Evolutionary conservation across 2,888 invertebrate genomes (phyloP).

Genomic region (Nipponacmea schrenckii): DNA sequence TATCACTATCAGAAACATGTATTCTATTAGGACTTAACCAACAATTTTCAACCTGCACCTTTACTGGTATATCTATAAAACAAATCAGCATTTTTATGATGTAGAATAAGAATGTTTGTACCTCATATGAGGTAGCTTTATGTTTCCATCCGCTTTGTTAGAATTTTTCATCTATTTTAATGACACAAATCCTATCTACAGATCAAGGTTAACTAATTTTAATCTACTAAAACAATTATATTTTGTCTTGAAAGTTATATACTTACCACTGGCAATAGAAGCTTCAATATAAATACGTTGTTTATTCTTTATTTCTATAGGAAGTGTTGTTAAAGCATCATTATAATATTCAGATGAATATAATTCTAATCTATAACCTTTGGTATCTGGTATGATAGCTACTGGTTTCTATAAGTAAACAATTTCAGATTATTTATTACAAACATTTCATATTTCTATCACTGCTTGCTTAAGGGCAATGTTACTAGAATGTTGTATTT

Average conservation of each 20-base stretch:
- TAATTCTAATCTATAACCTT: not conserved
- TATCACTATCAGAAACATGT: slow-evolving; percentile 8
- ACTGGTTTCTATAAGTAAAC: not conserved
- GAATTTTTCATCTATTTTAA: too few relatives aligned
- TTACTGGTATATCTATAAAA: slow-evolving; percentile 21
- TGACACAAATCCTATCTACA: too few relatives aligned
- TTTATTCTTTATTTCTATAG: slow-evolving; percentile 25
- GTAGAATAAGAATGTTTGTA: too few relatives aligned
- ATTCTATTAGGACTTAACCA: slow-evolving; percentile 21
- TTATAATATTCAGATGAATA: not conserved
- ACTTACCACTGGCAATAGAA: slow-evolving; percentile 25
- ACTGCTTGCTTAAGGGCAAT: too few relatives aligned
- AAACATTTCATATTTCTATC: too few relatives aligned
- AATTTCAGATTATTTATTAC: not conserved
- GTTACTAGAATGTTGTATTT: too few relatives aligned
- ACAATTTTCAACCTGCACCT: slow-evolving; percentile 29
- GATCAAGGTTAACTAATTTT: too few relatives aligned
- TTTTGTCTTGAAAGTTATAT: not conserved
- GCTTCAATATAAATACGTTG: slow-evolving; percentile 34
- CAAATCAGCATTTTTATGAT: too few relatives aligned
- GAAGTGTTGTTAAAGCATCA: slow-evolving; percentile 21
- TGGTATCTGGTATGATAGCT: not conserved
- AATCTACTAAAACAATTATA: too few relatives aligned
- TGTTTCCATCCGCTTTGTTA: too few relatives aligned
- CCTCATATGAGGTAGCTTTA: too few relatives aligned